Evolutionary conservation across 2,888 invertebrate species (phyloP).

Genomic region (Drosophila barbarae): DNA sequence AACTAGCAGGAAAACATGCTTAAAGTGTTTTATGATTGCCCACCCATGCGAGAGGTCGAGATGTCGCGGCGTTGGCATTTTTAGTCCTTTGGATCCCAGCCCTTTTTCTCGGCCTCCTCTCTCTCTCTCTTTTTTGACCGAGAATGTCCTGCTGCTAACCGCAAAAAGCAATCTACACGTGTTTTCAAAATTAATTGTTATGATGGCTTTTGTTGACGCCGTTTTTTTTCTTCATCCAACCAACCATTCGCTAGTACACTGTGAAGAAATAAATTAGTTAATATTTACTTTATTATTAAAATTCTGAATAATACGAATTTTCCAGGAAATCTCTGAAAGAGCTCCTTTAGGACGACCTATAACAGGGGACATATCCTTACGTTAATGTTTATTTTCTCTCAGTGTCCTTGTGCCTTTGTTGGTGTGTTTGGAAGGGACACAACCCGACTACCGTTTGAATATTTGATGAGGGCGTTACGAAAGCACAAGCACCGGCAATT

Average conservation of each 20-base stretch:
- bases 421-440: constrained; percentile 30
- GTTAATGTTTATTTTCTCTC: constrained; percentile 1
- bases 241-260: constrained; percentile 16
- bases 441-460: constrained; percentile 67
- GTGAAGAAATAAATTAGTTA: neutral
- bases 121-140: constrained; percentile 1
- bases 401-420: constrained; percentile 10
- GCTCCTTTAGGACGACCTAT: too few species aligned
- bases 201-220: constrained; percentile 74
- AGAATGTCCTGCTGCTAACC: constrained; percentile 62
- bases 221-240: constrained; percentile 45
- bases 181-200: constrained; percentile 75
- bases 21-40: constrained; percentile 74
- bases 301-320: neutral
- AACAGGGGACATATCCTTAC: fast-evolving
- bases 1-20: constrained; percentile 72
- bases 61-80: constrained; percentile 56
- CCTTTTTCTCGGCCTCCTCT: constrained; percentile 5
- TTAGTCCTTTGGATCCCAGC: constrained; percentile 17
- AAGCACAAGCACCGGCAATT: constrained; percentile 63
- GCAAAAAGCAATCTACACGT: constrained; percentile 77
- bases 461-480: constrained; percentile 69
- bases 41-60: constrained; percentile 64
- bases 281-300: neutral
- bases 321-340: neutral